Percentiles rank a stretch among this genome's conserved stretches.
Evolutionary conservation across 2,113 vertebrate species (phyloP).

Genomic region (Grantiella picta): DNA sequence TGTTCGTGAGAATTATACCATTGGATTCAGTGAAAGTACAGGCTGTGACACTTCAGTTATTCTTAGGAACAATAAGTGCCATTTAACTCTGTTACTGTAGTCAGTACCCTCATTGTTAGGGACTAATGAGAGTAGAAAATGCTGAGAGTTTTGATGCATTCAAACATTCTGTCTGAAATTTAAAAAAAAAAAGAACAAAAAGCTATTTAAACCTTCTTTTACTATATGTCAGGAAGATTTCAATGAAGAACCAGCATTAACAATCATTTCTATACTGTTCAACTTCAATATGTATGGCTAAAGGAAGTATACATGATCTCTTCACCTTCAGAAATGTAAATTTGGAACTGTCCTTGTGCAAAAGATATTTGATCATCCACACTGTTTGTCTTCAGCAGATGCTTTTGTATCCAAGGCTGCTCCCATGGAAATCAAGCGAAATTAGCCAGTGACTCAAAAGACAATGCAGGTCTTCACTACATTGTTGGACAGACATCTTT

Average conservation of each 20-base stretch:
- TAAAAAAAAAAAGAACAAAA: neutral
- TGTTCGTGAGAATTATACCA: neutral
- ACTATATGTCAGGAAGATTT: neutral
- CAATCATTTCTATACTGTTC: neutral
- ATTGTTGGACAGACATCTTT: constrained; percentile 17
- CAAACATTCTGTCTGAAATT: neutral
- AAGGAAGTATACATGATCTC: neutral
- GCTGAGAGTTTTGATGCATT: neutral
- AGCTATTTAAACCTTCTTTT: neutral
- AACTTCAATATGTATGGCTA: neutral
- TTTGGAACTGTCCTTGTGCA: neutral
- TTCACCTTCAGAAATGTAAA: constrained; percentile 12
- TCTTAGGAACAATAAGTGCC: neutral
- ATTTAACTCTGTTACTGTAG: neutral
- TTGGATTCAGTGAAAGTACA: neutral
- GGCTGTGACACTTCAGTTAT: neutral
- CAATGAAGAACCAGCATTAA: neutral
- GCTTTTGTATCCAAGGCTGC: neutral
- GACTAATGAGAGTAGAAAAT: neutral
- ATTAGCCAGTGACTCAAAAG: neutral
- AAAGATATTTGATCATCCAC: neutral
- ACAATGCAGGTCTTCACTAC: neutral
- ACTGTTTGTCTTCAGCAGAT: neutral
- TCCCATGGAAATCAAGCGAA: constrained; percentile 8
- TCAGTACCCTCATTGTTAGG: neutral